Evolutionary conservation across 2,797 vertebrate species (phyloP).

Genomic region (Lycodopsis pacificus): DNA sequence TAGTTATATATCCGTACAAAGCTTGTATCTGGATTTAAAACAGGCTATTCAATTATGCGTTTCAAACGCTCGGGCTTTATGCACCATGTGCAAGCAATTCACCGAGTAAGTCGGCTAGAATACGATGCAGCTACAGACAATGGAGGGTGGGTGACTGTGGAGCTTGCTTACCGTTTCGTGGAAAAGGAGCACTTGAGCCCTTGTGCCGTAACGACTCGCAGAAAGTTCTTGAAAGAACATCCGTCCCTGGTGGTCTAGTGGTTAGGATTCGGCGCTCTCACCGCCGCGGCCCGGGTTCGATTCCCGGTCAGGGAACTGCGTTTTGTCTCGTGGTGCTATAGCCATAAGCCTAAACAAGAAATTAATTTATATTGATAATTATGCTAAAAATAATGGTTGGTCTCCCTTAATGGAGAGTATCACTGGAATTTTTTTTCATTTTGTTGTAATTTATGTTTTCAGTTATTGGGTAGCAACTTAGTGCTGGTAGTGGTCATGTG

Average conservation of each 20-base stretch:
- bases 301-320: conserved; percentile 82
- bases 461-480: background rate
- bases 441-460: background rate
- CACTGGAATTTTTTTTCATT: background rate
- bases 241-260: conserved; percentile 83
- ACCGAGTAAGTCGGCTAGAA: background rate
- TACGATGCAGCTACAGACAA: background rate
- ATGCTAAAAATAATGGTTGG: background rate
- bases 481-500: background rate
- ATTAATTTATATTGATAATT: too few relatives aligned
- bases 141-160: background rate
- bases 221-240: background rate
- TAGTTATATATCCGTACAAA: too few relatives aligned
- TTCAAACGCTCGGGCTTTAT: background rate
- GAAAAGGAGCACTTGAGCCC: background rate
- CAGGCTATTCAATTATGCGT: background rate
- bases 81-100: background rate
- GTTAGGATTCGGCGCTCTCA: conserved; percentile 85
- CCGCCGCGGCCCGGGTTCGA: conserved; percentile 80
- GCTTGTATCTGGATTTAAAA: background rate
- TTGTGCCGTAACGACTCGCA: too few relatives aligned
- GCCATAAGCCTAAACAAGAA: too few relatives aligned
- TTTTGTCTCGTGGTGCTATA: background rate
- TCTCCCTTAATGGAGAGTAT: background rate
- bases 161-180: background rate